These are phyloP conservation scores for Probaryconus sp. DNA, from an alignment of 1,140 invertebrate species.

Conservation along the genomic window DNA sequence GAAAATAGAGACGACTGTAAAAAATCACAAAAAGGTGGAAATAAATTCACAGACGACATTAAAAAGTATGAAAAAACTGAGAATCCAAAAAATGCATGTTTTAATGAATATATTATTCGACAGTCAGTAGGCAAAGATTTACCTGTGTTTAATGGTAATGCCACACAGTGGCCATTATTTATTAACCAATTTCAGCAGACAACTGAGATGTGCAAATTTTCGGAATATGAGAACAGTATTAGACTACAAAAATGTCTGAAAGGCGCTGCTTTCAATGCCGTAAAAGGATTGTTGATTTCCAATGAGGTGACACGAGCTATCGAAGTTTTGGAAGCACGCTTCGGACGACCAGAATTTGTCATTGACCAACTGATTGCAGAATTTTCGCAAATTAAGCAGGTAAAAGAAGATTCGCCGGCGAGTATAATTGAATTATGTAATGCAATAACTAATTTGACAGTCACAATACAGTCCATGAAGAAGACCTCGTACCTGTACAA, in stretches of 20 bases:
- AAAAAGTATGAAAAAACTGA: too few species aligned
- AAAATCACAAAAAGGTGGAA: too few species aligned
- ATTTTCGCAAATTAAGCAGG: background rate
- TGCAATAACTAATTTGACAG: background rate
- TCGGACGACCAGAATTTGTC: slow-evolving; percentile 9
- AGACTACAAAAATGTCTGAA: slow-evolving; percentile 12
- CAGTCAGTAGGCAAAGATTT: slow-evolving; percentile 5
- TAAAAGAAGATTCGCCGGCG: slow-evolving; percentile 3
- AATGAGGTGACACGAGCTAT: background rate
- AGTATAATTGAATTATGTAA: background rate
- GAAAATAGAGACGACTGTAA: too few species aligned
- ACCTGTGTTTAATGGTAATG: slow-evolving; percentile 2
- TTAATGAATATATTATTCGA: slow-evolving; percentile 4
- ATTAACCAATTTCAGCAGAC: background rate
- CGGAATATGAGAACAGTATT: background rate
- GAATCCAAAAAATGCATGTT: too few species aligned
- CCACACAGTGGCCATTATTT: slow-evolving; percentile 4
- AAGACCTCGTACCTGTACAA: too few species aligned
- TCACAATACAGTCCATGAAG: background rate
- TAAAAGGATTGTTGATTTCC: background rate
- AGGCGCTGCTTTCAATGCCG: slow-evolving; percentile 4
- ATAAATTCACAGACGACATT: too few species aligned
- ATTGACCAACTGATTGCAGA: background rate
- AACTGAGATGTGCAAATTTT: slow-evolving; percentile 3
- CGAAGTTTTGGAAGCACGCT: background rate